Conservation (phyloP, 64 coral and sea anemone genomes). For the Dendrophyllia cribrosa region DNA sequence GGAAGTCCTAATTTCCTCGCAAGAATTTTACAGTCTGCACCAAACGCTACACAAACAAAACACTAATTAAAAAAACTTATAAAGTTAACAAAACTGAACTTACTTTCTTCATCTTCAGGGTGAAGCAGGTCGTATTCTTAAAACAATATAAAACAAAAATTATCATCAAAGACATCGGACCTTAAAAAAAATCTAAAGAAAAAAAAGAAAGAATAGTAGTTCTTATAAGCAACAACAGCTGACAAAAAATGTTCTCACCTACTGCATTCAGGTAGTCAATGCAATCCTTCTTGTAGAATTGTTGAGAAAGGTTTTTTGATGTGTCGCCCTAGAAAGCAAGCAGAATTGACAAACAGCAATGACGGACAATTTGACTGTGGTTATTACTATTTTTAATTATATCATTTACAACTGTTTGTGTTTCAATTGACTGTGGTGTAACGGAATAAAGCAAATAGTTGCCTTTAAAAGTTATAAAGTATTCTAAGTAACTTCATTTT, state of each 20-base stretch:
- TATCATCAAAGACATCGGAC: neutral
- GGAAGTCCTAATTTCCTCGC: too few species aligned
- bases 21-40: too few species aligned
- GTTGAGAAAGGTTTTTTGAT: slow-evolving; percentile 88
- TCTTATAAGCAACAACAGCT: too few species aligned
- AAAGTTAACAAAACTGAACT: slow-evolving; percentile 14
- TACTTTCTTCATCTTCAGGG: slow-evolving; percentile 99
- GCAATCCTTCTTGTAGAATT: slow-evolving; percentile 99
- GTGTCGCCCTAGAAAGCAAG: slow-evolving; percentile 77
- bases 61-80: too few species aligned
- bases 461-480: too few species aligned
- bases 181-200: neutral
- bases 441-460: too few species aligned
- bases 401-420: too few species aligned
- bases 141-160: neutral
- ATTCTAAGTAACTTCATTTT: too few species aligned
- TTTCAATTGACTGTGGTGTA: too few species aligned
- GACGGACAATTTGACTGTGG: too few species aligned
- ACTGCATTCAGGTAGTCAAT: slow-evolving; percentile 96
- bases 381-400: too few species aligned
- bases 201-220: neutral
- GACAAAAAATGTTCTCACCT: slow-evolving; percentile 41
- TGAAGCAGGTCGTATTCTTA: slow-evolving; percentile 98
- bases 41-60: too few species aligned
- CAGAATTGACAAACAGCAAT: neutral